Base-by-base conservation (phyloP, 2,113 vertebrate genomes). In the Myrmecobius fasciatus region DNA sequence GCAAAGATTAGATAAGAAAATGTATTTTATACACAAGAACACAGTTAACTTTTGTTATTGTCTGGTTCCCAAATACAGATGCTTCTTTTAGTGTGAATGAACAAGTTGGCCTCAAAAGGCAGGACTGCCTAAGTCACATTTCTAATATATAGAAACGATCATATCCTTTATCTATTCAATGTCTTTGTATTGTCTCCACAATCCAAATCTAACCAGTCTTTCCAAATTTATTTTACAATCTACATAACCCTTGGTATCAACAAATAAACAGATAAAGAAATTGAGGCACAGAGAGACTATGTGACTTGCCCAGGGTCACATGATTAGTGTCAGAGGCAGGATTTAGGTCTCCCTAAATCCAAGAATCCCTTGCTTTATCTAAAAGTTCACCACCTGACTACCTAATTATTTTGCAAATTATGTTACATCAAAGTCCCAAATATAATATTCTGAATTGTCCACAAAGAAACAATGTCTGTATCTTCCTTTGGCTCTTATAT, bases 401-500 rank as follows among this genome's bases (percentile, higher is more conserved):
- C 17, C 67, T 83, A 83, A 83, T 83, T 83, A n/a, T 43, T 43
- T 83, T 83, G 67, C 6, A 24, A 83, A 83, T 43, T 83, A 83
- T n/a, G 17, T 43, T 75, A 75, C 7, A 20, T n/a, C 67, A 43
- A 93, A 91, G 51, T 36, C 52, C 43, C 43, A 92, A 60, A n/a
- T 25, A 60, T 36, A 36, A 4, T 17, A 22, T 53, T 0, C 0
- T 53, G 20, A 47, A 43, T 75, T 88, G 53, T 60, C 94, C 92
- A 0, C 52, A 7, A 91, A 28, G 54, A 91, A 91, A 52, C 14
- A 53, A 53, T 91, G 75, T 92, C 92, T n/a, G 83, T 11, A 36
- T 93, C 60, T 91, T 91, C 92, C 43, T 95, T 90, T 31, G 89
- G 51, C 95, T 83, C 67, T 83, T 6, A 22, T 22, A 83, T 43